Evolutionary conservation across 2,888 invertebrate genomes (phyloP).

Genomic region (Drosophila kokeensis): DNA sequence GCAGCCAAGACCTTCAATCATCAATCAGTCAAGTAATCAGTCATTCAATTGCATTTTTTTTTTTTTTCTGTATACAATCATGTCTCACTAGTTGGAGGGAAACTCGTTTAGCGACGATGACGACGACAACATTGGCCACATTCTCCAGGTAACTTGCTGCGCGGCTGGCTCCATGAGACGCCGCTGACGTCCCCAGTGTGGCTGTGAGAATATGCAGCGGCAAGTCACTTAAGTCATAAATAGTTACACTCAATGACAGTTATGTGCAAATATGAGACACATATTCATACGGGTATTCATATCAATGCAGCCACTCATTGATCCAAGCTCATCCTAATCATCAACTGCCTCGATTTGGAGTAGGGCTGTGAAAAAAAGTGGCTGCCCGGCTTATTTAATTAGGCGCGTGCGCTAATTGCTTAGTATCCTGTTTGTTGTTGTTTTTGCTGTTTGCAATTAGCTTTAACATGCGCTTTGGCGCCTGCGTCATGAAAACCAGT

Average conservation of each 20-base stretch:
- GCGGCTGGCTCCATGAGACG: slow-evolving; percentile 7
- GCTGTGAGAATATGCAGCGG: slow-evolving; percentile 55
- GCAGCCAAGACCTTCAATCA: slow-evolving; percentile 72
- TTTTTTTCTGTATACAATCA: slow-evolving; percentile 2
- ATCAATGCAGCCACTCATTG: slow-evolving; percentile 8
- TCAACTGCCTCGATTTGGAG: slow-evolving; percentile 17
- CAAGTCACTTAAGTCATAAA: slow-evolving; percentile 71
- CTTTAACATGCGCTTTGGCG: slow-evolving; percentile 76
- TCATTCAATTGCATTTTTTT: slow-evolving; percentile 68
- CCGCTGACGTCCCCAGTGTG: slow-evolving; percentile 1
- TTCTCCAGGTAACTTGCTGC: slow-evolving; percentile 42
- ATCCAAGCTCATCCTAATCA: slow-evolving; percentile 27
- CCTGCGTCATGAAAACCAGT: slow-evolving; percentile 69
- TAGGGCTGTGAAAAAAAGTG: slow-evolving; percentile 4
- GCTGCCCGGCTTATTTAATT: slow-evolving; percentile 62
- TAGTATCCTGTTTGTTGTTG: slow-evolving; percentile 49
- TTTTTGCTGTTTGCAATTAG: slow-evolving; percentile 66
- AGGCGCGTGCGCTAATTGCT: slow-evolving; percentile 68
- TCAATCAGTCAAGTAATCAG: slow-evolving; percentile 80
- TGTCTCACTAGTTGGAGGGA: slow-evolving; percentile 12
- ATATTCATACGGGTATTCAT: slow-evolving; percentile 23
- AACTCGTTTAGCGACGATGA: slow-evolving; percentile 44
- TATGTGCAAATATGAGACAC: slow-evolving; percentile 45
- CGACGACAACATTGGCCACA: slow-evolving; percentile 51
- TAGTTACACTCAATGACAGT: slow-evolving; percentile 71